Evolutionary conservation across 2,113 vertebrate species (phyloP), one percentile per base, ranked within the genome.

Genomic region (Todiramphus saurophagus): DNA sequence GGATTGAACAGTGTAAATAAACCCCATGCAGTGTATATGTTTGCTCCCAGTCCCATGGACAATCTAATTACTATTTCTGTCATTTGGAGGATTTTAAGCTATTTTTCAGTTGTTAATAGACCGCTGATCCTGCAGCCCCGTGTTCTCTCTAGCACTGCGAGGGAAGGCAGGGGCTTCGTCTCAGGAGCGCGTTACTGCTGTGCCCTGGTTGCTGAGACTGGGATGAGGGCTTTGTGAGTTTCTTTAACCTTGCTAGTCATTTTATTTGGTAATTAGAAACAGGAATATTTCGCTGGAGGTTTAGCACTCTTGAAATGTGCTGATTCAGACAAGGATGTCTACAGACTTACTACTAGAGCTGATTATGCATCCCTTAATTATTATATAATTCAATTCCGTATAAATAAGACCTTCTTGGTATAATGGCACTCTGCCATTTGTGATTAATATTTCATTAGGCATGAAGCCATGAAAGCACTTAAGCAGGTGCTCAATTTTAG

Each of bases 391-490:
- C 87, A 94, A 91, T 96, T 75, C 83, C 13, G 35, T 84, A 72
- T 92, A 95, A 96, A 96, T 92, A 96, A 96, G 83, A 41, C 83
- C 73, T 95, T 92, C 87, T 80, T 70, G 83, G 64, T 87, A 13
- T 73, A 58, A 62, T 92, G 95, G 93, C 95, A n/a, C 50, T 51
- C 77, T 96, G 89, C 96, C 91, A 92, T 89, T 93, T 69, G 91
- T 94, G 88, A 94, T 95, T 97, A 97, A 92, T 96, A 82, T 96
- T 97, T 96, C 89, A 96, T 97, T 96, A 96, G 96, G 86, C 92
- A 84, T 31, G 1, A 53, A 41, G 92, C 96, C 96, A 96, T 64
- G 77, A 69, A 66, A 92, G 87, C 94, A 97, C 95, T 96, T 96
- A 96, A 89, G 91, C 86, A 94, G 90, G 92, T 96, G 90, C 90